Evolutionary conservation across 2,113 vertebrate species (phyloP).

Genomic region (Callocephalon fimbriatum): DNA sequence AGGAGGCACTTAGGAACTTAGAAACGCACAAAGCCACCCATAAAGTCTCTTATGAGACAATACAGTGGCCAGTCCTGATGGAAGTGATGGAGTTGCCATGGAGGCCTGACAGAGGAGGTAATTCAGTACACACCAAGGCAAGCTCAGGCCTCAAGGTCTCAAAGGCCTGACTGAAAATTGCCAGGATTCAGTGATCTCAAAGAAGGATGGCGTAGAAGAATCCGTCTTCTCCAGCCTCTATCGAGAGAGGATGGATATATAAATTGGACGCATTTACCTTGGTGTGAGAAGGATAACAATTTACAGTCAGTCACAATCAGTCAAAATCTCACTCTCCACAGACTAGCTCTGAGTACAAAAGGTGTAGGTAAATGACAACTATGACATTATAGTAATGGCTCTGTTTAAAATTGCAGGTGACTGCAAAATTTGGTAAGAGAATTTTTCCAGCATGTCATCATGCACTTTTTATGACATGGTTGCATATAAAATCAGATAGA

Average conservation of each 20-base stretch:
- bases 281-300: background rate
- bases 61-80: background rate
- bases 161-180: background rate
- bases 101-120: background rate
- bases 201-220: background rate
- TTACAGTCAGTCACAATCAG: background rate
- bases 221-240: background rate
- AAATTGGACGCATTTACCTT: background rate
- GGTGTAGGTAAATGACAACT: background rate
- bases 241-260: background rate
- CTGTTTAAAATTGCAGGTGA: background rate
- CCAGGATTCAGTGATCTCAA: background rate
- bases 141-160: background rate
- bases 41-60: background rate
- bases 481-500: background rate
- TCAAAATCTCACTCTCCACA: background rate
- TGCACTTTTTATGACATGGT: background rate
- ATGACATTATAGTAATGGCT: background rate
- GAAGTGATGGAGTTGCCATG: background rate
- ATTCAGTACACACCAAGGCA: accelerated
- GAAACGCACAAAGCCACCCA: background rate
- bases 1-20: background rate
- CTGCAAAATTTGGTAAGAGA: background rate
- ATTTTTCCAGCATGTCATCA: background rate
- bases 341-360: background rate